These are phyloP conservation scores for Macrotrachela quadricornifera DNA, from an alignment of 1,140 invertebrate species.

Conservation along the genomic window DNA sequence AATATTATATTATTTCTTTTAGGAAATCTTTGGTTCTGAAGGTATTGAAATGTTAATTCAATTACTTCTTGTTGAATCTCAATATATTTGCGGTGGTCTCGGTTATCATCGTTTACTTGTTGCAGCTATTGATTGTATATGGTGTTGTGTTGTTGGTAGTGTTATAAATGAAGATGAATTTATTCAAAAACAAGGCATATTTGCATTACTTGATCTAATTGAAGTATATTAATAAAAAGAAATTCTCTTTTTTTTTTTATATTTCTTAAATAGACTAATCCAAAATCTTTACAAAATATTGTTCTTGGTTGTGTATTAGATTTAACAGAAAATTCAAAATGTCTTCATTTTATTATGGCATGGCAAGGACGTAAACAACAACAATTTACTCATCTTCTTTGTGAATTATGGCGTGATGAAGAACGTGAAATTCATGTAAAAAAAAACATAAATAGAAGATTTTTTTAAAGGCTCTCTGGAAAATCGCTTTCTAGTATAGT, in stretches of 20 bases:
- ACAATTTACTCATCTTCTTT: constrained; percentile 26
- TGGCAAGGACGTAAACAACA: constrained; percentile 21
- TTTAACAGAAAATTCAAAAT: constrained; percentile 27
- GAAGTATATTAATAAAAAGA: constrained; percentile 16
- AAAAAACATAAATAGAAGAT: constrained; percentile 18
- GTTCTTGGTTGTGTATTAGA: constrained; percentile 29
- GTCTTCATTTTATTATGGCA: constrained; percentile 21
- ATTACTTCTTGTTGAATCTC: constrained; percentile 21
- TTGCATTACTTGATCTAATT: constrained; percentile 25
- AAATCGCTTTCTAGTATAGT: no score
- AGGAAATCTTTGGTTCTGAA: constrained; percentile 25
- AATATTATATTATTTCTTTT: neutral
- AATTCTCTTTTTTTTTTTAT: neutral
- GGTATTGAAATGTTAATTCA: constrained; percentile 24
- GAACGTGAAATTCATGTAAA: constrained; percentile 24
- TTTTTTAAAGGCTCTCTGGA: no score
- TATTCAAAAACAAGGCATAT: constrained; percentile 27
- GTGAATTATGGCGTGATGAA: constrained; percentile 28
- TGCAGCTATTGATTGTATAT: constrained; percentile 23
- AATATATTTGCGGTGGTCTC: constrained; percentile 22
- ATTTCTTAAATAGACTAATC: constrained; percentile 18
- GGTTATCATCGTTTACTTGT: constrained; percentile 25
- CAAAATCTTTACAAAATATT: constrained; percentile 25
- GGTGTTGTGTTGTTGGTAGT: constrained; percentile 26
- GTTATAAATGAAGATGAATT: constrained; percentile 27